Base-by-base conservation (phyloP, 2,888 invertebrate genomes). In the Scaptodrosophila latifasciaeformis region DNA sequence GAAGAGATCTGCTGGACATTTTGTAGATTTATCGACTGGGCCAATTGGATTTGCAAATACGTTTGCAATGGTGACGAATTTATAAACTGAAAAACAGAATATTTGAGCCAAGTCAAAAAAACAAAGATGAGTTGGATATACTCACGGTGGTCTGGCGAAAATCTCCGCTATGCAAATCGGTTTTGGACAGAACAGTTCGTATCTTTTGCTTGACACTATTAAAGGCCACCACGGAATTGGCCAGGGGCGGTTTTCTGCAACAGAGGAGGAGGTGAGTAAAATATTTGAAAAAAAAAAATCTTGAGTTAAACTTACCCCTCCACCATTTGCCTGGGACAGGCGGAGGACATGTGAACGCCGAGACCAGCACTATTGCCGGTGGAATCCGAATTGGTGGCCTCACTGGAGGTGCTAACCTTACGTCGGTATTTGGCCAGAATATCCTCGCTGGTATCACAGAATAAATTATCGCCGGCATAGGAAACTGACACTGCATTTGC, bases 341-440 rank as follows among this genome's bases (percentile, higher is more conserved):
- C n/a, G n/a, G n/a, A n/a, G n/a, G n/a, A n/a, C n/a, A n/a, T n/a
- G n/a, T n/a, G n/a, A n/a, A 2, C 15, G 12, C 9, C 29, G 21
- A 27, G 21, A 2, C 49, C 42, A 12, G 19, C 42, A 6, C 83
- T 82, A 54, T 84, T 84, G 40, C 85, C 86, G 0, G 83, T 82
- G 15, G 87, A 86, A 55, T 86, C 86, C 0, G 86, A 87, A 53
- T 86, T 86, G 19, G 86, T 86, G 2, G 88, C 88, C 52, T 88
- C 88, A 65, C 88, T 89, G 27, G 88, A 88, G 48, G 88, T 88
- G 13, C 87, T 88, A 59, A 90, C 89, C 51, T 90, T 88, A 83
- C 92, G 91, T 66, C 97, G 89, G 87, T 98, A 98, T 87, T 97
- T 98, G 35, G 96, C 97, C 67, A 98, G 89, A 82, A 98, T 98